Conservation (phyloP, 2,797 vertebrate species). For the Cyclopterus lumpus region DNA sequence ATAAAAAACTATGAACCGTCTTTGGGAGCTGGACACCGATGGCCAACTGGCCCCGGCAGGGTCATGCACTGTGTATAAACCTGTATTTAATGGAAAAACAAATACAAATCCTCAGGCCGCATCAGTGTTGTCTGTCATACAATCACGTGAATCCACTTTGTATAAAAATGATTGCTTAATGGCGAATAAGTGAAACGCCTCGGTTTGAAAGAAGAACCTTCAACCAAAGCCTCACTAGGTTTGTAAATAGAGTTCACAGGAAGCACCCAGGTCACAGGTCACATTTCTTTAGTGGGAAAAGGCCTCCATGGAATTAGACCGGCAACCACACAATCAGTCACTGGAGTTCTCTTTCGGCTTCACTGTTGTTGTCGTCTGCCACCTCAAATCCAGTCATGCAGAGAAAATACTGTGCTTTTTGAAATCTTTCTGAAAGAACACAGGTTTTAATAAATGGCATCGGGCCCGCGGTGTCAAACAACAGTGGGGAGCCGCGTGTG, state of each 20-base stretch:
- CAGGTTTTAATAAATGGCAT: conserved; percentile 8
- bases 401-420: background rate
- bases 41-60: too few species aligned
- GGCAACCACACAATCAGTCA: background rate
- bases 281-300: background rate
- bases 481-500: conserved; percentile 12
- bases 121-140: too few species aligned
- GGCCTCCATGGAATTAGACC: background rate
- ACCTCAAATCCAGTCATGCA: conserved; percentile 12
- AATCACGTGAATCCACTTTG: too few species aligned
- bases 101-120: too few species aligned
- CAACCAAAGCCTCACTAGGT: too few species aligned
- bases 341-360: background rate
- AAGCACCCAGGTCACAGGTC: background rate
- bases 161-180: too few species aligned
- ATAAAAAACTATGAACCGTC: too few species aligned
- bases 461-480: background rate
- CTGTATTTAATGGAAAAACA: too few species aligned
- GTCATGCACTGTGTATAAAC: too few species aligned
- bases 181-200: too few species aligned
- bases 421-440: background rate
- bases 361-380: conserved; percentile 14
- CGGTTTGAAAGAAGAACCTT: too few species aligned
- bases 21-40: too few species aligned
- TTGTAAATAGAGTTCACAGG: background rate